Base-by-base conservation (phyloP, 1,140 invertebrate genomes). In the Pissodes strobi region DNA sequence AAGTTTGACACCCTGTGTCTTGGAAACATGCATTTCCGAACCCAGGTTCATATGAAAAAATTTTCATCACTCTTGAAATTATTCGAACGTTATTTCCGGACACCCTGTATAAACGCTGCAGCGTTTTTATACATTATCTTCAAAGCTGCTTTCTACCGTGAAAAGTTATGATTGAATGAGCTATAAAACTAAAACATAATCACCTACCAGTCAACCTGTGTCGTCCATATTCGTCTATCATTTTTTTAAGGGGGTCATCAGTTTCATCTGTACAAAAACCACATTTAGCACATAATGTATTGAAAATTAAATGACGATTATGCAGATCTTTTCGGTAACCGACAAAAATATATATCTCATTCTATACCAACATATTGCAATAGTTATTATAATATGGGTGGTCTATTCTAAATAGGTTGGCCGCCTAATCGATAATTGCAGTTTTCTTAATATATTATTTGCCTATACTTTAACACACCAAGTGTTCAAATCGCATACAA, bases 151-250 rank as follows among this genome's bases (percentile, higher is more conserved):
- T 51, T 30, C 9, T 51, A 30, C n/a, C n/a, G n/a, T n/a, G n/a
- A n/a, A n/a, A n/a, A n/a, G n/a, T n/a, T n/a, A n/a, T n/a, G n/a
- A n/a, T n/a, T n/a, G n/a, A n/a, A n/a, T n/a, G n/a, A n/a, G n/a
- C n/a, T n/a, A n/a, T n/a, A n/a, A n/a, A n/a, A n/a, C n/a, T n/a
- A n/a, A n/a, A n/a, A n/a, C n/a, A 9, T 25, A 56, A 41, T 39
- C n/a, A 1, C 67, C 21, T 74, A 74, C 72, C 72, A 66, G 72
- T 72, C 15, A 74, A 53, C 34, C 60, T 60, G 34, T 74, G 72
- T 34, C 68, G 63, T 55, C 69, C 67, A 66, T 59, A 72, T 39
- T 72, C 69, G 51, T 72, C 72, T 13, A 63, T 68, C 46, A 72
- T 46, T 53, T 60, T 66, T 60, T 69, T 68, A 39, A 72, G 19